Conservation (phyloP, 2,888 invertebrate species). For the Andrena praecox region DNA sequence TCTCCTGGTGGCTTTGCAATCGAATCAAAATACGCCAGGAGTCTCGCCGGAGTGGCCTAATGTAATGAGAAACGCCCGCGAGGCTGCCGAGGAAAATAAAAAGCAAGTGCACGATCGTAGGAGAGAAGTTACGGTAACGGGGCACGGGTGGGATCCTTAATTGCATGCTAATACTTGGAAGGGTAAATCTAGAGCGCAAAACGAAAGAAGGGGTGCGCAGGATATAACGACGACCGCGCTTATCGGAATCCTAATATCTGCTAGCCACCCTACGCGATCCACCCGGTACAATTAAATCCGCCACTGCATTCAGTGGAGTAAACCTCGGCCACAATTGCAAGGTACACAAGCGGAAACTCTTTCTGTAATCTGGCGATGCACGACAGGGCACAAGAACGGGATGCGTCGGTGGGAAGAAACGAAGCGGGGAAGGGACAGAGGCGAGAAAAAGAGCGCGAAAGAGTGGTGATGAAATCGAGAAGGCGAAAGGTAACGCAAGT, state of each 20-base stretch:
- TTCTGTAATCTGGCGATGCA: background rate
- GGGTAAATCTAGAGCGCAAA: slow-evolving; percentile 1
- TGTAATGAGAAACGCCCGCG: slow-evolving; percentile 70
- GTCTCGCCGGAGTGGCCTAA: slow-evolving; percentile 62
- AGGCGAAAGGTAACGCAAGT: slow-evolving; percentile 46
- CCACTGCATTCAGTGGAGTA: background rate
- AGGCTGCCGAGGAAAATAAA: slow-evolving; percentile 23
- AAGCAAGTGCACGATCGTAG: background rate
- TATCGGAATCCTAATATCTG: background rate
- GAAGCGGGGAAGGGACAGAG: background rate
- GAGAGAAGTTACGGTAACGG: background rate
- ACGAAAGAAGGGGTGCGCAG: too few species aligned
- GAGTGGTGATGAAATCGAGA: slow-evolving; percentile 14
- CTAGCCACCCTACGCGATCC: too few species aligned
- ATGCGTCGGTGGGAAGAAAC: background rate
- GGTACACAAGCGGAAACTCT: background rate
- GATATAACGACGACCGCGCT: background rate
- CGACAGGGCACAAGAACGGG: background rate
- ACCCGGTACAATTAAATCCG: background rate
- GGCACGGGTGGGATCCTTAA: slow-evolving; percentile 15
- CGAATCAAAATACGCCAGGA: slow-evolving; percentile 77
- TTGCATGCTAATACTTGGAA: background rate
- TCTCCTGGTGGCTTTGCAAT: slow-evolving; percentile 77
- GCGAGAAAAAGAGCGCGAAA: background rate
- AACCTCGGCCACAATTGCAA: background rate